Evolutionary conservation across 2,113 vertebrate genomes (phyloP), one percentile per base, ranked within the genome.

Genomic region (Ursus arctos): DNA sequence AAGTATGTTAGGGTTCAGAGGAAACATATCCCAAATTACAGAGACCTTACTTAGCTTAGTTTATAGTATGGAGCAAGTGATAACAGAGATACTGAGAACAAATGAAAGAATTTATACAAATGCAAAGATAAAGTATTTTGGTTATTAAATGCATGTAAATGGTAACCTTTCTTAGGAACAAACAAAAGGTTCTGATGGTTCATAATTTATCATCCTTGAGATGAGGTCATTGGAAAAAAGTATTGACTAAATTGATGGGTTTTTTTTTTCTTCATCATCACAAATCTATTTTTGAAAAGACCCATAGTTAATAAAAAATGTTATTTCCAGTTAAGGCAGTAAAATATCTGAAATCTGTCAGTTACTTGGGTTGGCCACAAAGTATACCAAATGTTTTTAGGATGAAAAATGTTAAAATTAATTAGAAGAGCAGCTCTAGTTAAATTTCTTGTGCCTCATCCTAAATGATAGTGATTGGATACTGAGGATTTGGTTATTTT

Each of bases 341-440:
- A 93, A 57, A 88, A 83, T 80, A 80, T 76, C 18, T 74, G 61
- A 87, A 89, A 84, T 97, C 31, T 90, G 0, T 82, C 24, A 28
- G 19, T 87, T 95, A 59, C 69, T 85, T 92, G 47, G 28, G 40
- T 91, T 97, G 57, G 40, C n/a, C 49, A 74, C 16, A 88, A 83
- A 83, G 22, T 79, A 26, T 86, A 92, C 43, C 19, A 93, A 4
- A 67, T 81, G 53, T 90, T 90, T 40, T 94, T 28, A 82, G 21
- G 40, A 67, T 90, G 40, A 57, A 89, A 95, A 95, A 95, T 69
- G n/a, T 63, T 80, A 88, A 95, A 84, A 77, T 76, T 93, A 79
- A 91, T 88, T 51, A 95, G 69, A 93, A 65, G 61, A 10, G 1
- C 43, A 85, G 63, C 24, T 92, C 15, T 33, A 86, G 21, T 81